phyloP scores from a whole-genome alignment of 1,140 invertebrate species.

The Drosophila mayri region DNA sequence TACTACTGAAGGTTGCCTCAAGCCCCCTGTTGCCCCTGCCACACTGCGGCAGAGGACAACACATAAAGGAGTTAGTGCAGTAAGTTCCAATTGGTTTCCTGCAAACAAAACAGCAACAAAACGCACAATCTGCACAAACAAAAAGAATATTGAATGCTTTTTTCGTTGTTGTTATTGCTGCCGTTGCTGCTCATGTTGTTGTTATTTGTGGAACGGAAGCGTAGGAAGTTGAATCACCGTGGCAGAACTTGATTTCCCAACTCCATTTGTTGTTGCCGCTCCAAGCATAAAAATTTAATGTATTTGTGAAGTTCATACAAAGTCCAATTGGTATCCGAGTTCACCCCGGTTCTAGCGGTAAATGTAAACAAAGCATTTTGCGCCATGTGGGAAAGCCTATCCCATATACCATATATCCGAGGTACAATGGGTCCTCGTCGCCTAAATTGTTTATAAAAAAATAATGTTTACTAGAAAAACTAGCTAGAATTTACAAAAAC shows the following conservation, averaged over 20 bases:
- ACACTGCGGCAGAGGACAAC: slow-evolving; percentile 8
- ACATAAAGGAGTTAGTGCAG: slow-evolving; percentile 20
- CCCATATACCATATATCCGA: neutral
- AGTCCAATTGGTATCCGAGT: slow-evolving; percentile 40
- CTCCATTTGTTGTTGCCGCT: slow-evolving; percentile 38
- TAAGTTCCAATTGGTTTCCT: slow-evolving; percentile 45
- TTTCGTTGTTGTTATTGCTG: neutral
- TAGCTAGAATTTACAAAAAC: neutral
- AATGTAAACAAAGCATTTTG: slow-evolving; percentile 75
- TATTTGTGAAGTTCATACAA: slow-evolving; percentile 12
- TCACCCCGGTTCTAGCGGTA: slow-evolving; percentile 44
- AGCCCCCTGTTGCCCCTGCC: neutral
- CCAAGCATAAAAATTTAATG: slow-evolving; percentile 50
- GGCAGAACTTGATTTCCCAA: slow-evolving; percentile 73
- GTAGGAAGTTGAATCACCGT: slow-evolving; percentile 74
- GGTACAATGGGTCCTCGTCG: neutral
- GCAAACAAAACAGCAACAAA: slow-evolving; percentile 53
- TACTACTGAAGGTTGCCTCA: slow-evolving; percentile 31
- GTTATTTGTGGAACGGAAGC: slow-evolving; percentile 31
- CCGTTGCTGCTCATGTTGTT: neutral
- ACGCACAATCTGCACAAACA: slow-evolving; percentile 53
- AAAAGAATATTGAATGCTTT: slow-evolving; percentile 17
- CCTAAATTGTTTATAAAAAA: neutral
- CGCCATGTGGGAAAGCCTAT: slow-evolving; percentile 20
- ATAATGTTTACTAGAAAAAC: too few species aligned